These are phyloP conservation scores for Rhinatrema bivittatum DNA, from an alignment of 2,797 vertebrate genomes.

Conservation along the genomic window DNA sequence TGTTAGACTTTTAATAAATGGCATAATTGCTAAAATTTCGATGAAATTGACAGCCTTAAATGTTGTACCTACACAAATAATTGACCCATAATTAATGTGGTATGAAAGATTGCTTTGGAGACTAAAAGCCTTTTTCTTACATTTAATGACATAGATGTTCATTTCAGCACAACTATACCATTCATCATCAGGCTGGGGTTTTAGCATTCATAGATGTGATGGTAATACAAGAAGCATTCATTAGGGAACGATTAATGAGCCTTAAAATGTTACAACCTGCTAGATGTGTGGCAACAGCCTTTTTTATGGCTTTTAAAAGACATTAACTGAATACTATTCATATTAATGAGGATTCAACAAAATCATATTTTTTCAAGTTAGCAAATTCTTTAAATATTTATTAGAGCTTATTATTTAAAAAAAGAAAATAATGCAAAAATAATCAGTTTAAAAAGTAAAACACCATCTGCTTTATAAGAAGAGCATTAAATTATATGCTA, in stretches of 20 bases:
- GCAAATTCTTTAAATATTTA: too few species aligned
- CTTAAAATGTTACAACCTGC: conserved; percentile 17
- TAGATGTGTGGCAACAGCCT: too few species aligned
- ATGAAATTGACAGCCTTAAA: conserved; percentile 6
- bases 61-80: conserved; percentile 18
- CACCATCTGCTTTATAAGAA: too few species aligned
- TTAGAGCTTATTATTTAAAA: too few species aligned
- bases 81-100: conserved; percentile 19
- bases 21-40: conserved; percentile 8
- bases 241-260: conserved; percentile 14
- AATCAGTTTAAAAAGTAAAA: too few species aligned
- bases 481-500: too few species aligned
- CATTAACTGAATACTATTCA: too few species aligned
- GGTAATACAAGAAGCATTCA: conserved; percentile 10
- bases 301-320: too few species aligned
- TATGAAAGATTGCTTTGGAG: conserved; percentile 16
- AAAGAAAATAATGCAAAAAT: too few species aligned
- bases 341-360: too few species aligned
- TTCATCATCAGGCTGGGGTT: conserved; percentile 8
- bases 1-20: conserved; percentile 13
- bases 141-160: conserved; percentile 12
- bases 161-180: conserved; percentile 4
- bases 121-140: conserved; percentile 13
- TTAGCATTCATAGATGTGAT: neutral
- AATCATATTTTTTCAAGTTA: too few species aligned